Evolutionary conservation across 2,888 invertebrate species (phyloP), one percentile per base, ranked within the genome.

Genomic region (Parascotia fuliginaria): DNA sequence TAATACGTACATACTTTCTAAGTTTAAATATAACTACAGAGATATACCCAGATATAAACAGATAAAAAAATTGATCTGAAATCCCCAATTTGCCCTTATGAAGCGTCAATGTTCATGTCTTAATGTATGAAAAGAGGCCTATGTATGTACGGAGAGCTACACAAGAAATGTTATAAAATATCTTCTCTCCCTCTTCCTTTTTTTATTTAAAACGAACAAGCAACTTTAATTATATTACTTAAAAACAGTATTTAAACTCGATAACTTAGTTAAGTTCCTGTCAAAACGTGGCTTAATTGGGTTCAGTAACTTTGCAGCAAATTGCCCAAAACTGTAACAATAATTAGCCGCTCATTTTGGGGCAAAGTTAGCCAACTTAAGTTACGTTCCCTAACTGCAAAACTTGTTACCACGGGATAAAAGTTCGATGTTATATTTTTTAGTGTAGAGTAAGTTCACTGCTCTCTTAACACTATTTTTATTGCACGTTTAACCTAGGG

Each of bases 341-440:
- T 64, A 43, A 59, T 68, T 52, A 55, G 41, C 46, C 39, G 13
- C 39, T 47, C 45, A 42, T 32, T 45, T 15, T n/a, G n/a, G 11
- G 7, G 3, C 4, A 7, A 66, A 53, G 42, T 67, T 43, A 57
- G 38, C 11, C 6, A 40, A 34, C 32, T 16, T 11, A 12, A 28
- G 14, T n/a, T 6, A 11, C 9, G 3, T 11, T 19, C 24, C 3
- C 24, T 9, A 39, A 45, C 15, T 11, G 19, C 37, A 12, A 13
- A 48, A 38, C 9, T 43, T 43, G 33, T 38, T 19, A 38, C 0
- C 7, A 13, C 1, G 4, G 19, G 6, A 13, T 33, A 11, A 39
- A 48, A 39, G 32, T 42, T 32, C 16, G 32, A n/a, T n/a, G n/a
- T n/a, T 12, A 37, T 31, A 32, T 33, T 28, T 16, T 32, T 40